These are phyloP conservation scores for Zosterops pallidus DNA, from an alignment of 2,113 vertebrate genomes.

Conservation along the genomic window DNA sequence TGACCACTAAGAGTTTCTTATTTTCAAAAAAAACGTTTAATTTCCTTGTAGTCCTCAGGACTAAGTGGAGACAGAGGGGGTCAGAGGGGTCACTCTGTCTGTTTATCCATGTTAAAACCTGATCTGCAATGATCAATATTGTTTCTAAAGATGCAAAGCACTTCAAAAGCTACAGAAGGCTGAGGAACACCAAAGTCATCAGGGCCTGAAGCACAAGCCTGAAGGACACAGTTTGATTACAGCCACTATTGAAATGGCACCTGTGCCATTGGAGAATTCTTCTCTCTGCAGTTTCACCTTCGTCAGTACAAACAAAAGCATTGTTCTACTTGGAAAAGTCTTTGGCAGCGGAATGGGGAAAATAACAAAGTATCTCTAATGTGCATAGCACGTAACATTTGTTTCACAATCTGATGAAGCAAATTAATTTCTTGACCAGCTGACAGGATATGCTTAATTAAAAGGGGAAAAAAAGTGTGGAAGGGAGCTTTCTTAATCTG, in stretches of 20 bases:
- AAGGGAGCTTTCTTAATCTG: not conserved
- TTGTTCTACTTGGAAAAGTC: conserved; percentile 50
- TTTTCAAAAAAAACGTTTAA: not conserved
- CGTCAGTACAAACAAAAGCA: conserved; percentile 58
- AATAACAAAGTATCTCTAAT: conserved; percentile 48
- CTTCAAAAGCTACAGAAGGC: not conserved
- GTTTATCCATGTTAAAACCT: not conserved
- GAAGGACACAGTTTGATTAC: conserved; percentile 3
- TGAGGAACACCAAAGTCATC: not conserved
- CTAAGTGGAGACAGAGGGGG: not conserved
- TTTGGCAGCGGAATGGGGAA: conserved; percentile 64
- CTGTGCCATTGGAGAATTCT: not conserved
- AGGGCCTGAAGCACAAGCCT: not conserved
- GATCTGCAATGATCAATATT: not conserved
- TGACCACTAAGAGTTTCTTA: not conserved
- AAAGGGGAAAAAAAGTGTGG: not conserved
- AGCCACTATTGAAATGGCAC: not conserved
- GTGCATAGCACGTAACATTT: conserved; percentile 7
- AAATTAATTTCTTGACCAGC: conserved; percentile 59
- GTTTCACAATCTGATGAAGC: conserved; percentile 43
- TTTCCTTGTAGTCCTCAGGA: not conserved
- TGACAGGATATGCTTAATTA: conserved; percentile 46
- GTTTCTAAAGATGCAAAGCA: not conserved
- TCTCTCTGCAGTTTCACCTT: conserved; percentile 40
- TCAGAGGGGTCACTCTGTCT: not conserved